Percentiles rank a stretch among this genome's conserved stretches.
Conservation (phyloP, 1,140 invertebrate species). For the Chelonus insularis region DNA sequence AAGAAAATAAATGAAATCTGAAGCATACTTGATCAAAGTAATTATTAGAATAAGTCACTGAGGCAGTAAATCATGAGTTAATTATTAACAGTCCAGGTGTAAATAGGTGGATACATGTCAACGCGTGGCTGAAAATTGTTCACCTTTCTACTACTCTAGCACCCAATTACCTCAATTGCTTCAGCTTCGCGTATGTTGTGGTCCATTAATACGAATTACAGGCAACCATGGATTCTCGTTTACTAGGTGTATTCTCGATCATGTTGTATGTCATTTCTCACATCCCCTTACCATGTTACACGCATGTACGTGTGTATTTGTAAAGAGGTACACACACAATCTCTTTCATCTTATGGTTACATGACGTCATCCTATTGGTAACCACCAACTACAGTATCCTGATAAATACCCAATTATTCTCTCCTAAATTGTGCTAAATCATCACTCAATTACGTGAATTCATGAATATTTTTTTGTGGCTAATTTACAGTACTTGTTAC, state of each 20-base stretch:
- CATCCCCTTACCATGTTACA: background rate
- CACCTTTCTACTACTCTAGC: slow-evolving; percentile 6
- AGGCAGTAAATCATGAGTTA: too few species aligned
- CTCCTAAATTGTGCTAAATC: slow-evolving; percentile 16
- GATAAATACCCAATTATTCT: slow-evolving; percentile 21
- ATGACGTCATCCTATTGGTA: slow-evolving; percentile 28
- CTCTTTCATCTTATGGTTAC: background rate
- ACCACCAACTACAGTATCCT: background rate
- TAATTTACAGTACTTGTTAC: too few species aligned
- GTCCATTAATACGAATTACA: slow-evolving; percentile 32
- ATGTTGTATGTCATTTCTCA: slow-evolving; percentile 8
- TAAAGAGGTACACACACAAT: background rate
- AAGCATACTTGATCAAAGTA: too few species aligned
- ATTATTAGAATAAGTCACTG: too few species aligned
- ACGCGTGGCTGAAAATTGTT: slow-evolving; percentile 14
- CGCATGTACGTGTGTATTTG: background rate
- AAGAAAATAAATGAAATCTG: too few species aligned
- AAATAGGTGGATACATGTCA: slow-evolving; percentile 1
- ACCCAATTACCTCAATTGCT: slow-evolving; percentile 27
- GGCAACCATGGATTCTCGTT: slow-evolving; percentile 19
- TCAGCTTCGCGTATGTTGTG: background rate
- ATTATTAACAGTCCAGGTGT: too few species aligned
- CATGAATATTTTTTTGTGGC: too few species aligned
- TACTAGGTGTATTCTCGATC: background rate
- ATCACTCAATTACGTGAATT: slow-evolving; percentile 3